Evolutionary conservation across 2,113 vertebrate species (phyloP), one percentile per base, ranked within the genome.

Genomic region (Monarcha castaneiventris): DNA sequence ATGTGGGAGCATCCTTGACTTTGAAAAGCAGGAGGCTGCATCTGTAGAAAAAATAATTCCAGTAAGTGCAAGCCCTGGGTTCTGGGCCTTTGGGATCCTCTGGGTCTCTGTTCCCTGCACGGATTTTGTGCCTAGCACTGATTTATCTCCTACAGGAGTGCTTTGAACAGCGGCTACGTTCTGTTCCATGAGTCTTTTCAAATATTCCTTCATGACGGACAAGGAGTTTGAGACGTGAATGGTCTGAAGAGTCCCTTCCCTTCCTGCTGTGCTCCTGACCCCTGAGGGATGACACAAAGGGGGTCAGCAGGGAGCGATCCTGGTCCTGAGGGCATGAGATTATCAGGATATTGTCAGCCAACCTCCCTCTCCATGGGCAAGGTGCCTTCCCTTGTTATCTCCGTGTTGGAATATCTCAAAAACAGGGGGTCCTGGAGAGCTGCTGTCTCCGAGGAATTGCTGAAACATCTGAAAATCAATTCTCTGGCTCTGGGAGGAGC

Each of bases 291-390:
- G 18, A 26, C 10, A 18, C 30, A 20, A 23, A 77, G 8, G 9
- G 6, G 33, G 35, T 33, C 37, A 76, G 2, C 29, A 58, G n/a
- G 41, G 32, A 87, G 27, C 9, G 46, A 16, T 14, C 46, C 73
- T 44, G 22, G 16, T 71, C 37, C 74, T 15, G 18, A 37, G 30
- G 3, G 18, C 8, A 3, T 1, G 10, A 58, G 21, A 33, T 43
- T 5, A 9, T 49, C 11, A 11, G 29, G 22, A 51, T 13, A 9
- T 37, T 3, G 11, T 33, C 84, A 46, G 35, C 15, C 52, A 63
- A 2, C 5, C 18, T n/a, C 43, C 2, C 0, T 25, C 16, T 8
- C 26, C 48, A 1, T 0, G 5, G 52, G 13, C 12, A n/a, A 39
- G 44, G 35, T 10, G 32, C 20, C 19, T 54, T 71, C 49, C 39